phyloP scores from a whole-genome alignment of 1,140 invertebrate genomes.

The Microplitis mediator region DNA sequence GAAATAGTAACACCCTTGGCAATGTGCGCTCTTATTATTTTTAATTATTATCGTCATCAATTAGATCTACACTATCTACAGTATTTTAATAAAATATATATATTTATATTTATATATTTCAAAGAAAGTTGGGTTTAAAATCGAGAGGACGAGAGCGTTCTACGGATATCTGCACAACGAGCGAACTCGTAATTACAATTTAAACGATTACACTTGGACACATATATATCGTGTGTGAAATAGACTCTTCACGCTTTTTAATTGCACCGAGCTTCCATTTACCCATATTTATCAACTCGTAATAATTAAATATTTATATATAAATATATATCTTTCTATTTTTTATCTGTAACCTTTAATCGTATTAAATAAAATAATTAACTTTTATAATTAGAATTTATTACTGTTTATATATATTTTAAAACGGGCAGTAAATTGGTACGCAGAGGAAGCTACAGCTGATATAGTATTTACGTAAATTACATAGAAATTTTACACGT shows the following conservation, averaged over 20 bases:
- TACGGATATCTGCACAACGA: not conserved
- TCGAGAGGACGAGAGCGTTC: conserved; percentile 19
- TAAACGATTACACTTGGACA: not conserved
- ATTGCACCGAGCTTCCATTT: conserved; percentile 1
- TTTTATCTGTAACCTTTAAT: too few relatives aligned
- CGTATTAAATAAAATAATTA: too few relatives aligned
- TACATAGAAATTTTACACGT: not conserved
- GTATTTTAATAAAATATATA: conserved; percentile 5
- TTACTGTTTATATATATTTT: too few relatives aligned
- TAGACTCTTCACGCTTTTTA: conserved; percentile 26
- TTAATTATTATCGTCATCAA: not conserved
- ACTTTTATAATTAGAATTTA: too few relatives aligned
- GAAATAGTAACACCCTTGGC: not conserved
- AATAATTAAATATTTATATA: too few relatives aligned
- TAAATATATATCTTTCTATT: not conserved
- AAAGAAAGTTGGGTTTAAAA: conserved; percentile 27
- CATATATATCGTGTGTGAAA: not conserved
- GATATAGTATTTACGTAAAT: not conserved
- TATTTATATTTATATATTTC: not conserved
- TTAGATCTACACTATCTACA: not conserved
- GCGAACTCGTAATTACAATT: conserved; percentile 3
- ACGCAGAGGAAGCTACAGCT: too few relatives aligned
- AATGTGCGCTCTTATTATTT: not conserved
- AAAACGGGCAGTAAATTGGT: too few relatives aligned
- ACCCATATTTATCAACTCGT: not conserved